phyloP scores from a whole-genome alignment of 2,797 vertebrate genomes.

The Spondyliosoma cantharus region DNA sequence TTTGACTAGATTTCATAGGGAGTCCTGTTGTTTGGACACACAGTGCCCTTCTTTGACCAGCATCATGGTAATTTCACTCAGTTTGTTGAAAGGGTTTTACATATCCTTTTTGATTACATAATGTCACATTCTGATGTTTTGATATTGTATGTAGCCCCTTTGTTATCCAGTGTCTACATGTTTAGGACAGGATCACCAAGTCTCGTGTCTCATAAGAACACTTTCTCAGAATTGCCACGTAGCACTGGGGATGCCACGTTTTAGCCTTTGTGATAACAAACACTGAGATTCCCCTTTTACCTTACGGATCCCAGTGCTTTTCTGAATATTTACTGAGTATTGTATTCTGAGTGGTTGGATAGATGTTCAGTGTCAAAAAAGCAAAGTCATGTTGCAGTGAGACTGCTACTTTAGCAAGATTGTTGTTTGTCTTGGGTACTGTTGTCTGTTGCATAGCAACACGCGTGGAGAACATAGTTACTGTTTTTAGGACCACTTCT shows the following conservation, averaged over 20 bases:
- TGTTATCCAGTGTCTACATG: constrained; percentile 64
- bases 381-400: constrained; percentile 61
- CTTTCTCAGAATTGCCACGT: constrained; percentile 70
- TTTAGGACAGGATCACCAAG: constrained; percentile 61
- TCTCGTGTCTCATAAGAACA: constrained; percentile 63
- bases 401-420: constrained; percentile 67
- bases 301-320: constrained; percentile 69
- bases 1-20: constrained; percentile 35
- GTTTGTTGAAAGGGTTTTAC: constrained; percentile 39
- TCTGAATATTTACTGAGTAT: constrained; percentile 81
- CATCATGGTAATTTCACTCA: constrained; percentile 30
- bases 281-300: constrained; percentile 58
- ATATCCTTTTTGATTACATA: constrained; percentile 32
- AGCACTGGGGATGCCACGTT: constrained; percentile 70
- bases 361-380: constrained; percentile 83
- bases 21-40: constrained; percentile 50
- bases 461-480: constrained; percentile 71
- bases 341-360: constrained; percentile 82
- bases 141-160: constrained; percentile 67
- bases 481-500: constrained; percentile 70
- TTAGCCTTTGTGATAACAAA: constrained; percentile 69
- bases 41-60: constrained; percentile 60
- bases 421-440: constrained; percentile 72
- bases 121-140: constrained; percentile 55
- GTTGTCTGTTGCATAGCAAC: constrained; percentile 81